These are phyloP conservation scores for Lepidocyrtoides sp. DNA, from an alignment of 2,888 invertebrate genomes.

Conservation along the genomic window DNA sequence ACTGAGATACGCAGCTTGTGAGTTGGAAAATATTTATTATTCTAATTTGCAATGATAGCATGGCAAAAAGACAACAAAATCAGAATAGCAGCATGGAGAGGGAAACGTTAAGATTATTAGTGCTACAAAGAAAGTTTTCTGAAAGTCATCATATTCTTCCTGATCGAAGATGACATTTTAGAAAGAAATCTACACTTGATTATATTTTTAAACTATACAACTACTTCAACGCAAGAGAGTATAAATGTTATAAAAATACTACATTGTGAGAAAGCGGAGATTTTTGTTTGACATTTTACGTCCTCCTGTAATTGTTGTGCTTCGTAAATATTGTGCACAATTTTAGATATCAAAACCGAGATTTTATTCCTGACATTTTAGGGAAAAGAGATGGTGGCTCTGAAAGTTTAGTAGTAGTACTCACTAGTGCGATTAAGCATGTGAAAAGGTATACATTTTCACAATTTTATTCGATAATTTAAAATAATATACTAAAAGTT, in stretches of 20 bases:
- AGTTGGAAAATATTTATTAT: too few relatives aligned
- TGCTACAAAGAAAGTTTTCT: not conserved
- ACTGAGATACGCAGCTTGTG: too few relatives aligned
- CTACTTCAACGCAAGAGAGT: too few relatives aligned
- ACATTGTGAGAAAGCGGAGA: not conserved
- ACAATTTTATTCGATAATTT: not conserved
- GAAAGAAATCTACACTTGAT: too few relatives aligned
- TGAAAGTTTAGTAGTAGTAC: too few relatives aligned
- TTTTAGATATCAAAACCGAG: not conserved
- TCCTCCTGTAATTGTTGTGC: not conserved
- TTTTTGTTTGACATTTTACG: slow-evolving; percentile 3
- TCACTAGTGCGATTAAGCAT: too few relatives aligned
- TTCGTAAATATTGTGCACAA: not conserved
- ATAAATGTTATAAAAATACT: not conserved
- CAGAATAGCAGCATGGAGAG: not conserved
- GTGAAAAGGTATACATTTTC: not conserved
- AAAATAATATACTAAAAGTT: too few relatives aligned
- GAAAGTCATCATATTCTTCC: not conserved
- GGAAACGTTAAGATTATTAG: not conserved
- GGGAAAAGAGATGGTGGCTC: too few relatives aligned
- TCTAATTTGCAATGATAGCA: not conserved
- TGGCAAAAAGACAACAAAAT: not conserved
- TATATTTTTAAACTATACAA: too few relatives aligned
- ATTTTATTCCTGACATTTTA: not conserved
- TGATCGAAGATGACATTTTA: not conserved